phyloP scores from a whole-genome alignment of 2,113 vertebrate species.

The Pipra filicauda region DNA sequence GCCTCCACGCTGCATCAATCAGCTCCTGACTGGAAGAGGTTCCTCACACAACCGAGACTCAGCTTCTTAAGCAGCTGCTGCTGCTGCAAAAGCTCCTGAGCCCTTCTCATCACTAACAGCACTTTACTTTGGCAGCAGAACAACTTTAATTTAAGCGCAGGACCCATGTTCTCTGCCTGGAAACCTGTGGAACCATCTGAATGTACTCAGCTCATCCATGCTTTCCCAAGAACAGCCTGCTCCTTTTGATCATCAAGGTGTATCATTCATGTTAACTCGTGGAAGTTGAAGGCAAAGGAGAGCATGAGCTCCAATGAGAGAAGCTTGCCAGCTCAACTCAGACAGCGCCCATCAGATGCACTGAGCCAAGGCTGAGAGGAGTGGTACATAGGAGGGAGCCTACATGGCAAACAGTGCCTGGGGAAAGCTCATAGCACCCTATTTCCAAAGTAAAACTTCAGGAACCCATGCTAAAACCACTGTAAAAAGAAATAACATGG shows the following conservation, averaged over 20 bases:
- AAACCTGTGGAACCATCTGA: not conserved
- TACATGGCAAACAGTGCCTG: not conserved
- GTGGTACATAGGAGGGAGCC: not conserved
- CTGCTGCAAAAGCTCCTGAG: not conserved
- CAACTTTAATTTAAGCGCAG: not conserved
- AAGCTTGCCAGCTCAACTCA: not conserved
- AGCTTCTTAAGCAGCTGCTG: not conserved
- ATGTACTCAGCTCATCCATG: accelerated
- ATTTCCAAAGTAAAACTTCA: not conserved
- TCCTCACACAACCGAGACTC: not conserved
- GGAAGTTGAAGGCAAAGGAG: not conserved
- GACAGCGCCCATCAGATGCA: not conserved
- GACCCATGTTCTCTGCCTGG: not conserved
- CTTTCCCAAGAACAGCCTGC: not conserved
- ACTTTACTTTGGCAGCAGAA: not conserved
- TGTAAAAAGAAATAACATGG: not conserved
- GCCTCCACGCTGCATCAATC: not conserved
- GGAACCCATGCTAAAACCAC: not conserved
- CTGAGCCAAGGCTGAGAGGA: not conserved
- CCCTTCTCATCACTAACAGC: not conserved
- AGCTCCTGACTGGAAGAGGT: not conserved
- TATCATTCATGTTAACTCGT: not conserved
- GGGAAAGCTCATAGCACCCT: not conserved
- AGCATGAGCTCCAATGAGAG: not conserved
- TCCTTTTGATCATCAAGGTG: accelerated